A percentile compares a stretch with the other conserved stretches of the same genome.
These are phyloP conservation scores for Heliangelus exortis DNA, from an alignment of 2,797 vertebrate species.

Conservation along the genomic window DNA sequence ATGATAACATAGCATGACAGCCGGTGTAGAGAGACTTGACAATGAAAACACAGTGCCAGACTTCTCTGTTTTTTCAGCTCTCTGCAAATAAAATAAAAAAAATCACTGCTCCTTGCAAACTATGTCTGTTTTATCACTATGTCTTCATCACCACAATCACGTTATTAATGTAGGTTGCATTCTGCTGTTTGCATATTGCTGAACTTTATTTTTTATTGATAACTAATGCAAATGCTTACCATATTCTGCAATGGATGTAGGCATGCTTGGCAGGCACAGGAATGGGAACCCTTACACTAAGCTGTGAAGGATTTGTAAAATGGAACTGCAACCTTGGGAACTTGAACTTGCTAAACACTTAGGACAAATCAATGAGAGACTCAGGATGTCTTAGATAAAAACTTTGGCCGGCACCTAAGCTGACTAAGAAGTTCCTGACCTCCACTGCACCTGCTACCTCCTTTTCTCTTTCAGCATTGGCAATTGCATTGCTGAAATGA, in stretches of 20 bases:
- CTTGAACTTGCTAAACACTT: conserved; percentile 3
- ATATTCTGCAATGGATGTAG: not conserved
- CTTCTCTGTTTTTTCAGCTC: not conserved
- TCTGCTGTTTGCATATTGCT: not conserved
- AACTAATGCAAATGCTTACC: not conserved
- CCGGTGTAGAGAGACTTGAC: not conserved
- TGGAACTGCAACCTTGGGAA: conserved; percentile 37
- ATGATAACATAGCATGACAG: not conserved
- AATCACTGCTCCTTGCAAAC: not conserved
- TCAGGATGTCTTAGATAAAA: conserved; percentile 34
- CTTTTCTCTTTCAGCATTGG: not conserved
- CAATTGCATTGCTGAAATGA: conserved; percentile 18
- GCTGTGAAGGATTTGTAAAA: conserved; percentile 51
- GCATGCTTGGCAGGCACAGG: conserved; percentile 17
- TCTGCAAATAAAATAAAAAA: not conserved
- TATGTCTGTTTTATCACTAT: not conserved
- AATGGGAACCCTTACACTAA: conserved; percentile 25
- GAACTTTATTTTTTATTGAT: not conserved
- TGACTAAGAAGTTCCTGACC: conserved; percentile 35
- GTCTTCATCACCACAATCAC: not conserved
- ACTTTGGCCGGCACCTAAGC: conserved; percentile 19
- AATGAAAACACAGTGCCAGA: not conserved
- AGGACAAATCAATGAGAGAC: conserved; percentile 37
- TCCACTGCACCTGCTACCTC: conserved; percentile 23
- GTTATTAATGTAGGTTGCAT: not conserved